Conservation (phyloP, 2,888 invertebrate species). For the Leptopilina drosophilae region DNA sequence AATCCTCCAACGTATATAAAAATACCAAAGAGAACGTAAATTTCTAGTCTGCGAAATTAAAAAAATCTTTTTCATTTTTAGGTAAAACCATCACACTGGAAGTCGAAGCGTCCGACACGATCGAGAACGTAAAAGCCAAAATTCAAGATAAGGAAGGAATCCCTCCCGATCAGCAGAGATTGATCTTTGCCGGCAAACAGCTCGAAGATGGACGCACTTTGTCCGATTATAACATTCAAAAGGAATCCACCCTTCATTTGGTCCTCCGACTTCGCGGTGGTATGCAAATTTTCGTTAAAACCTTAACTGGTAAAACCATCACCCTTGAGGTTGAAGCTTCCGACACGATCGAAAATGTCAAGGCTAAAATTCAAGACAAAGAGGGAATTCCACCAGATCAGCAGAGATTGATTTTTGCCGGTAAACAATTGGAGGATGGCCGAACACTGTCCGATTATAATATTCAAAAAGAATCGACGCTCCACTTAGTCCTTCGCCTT, state of each 20-base stretch:
- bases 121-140: slow-evolving; percentile 63
- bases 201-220: slow-evolving; percentile 46
- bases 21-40: no score
- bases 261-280: slow-evolving; percentile 63
- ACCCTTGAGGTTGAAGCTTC: slow-evolving; percentile 65
- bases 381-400: slow-evolving; percentile 81
- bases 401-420: slow-evolving; percentile 94
- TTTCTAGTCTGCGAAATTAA: no score
- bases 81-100: slow-evolving; percentile 58
- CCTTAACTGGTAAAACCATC: slow-evolving; percentile 56
- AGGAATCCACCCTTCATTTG: slow-evolving; percentile 63
- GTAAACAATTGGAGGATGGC: slow-evolving; percentile 78
- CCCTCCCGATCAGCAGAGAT: slow-evolving; percentile 64
- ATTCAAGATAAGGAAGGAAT: slow-evolving; percentile 67
- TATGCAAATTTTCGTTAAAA: slow-evolving; percentile 41
- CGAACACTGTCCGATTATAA: slow-evolving; percentile 82
- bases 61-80: no score
- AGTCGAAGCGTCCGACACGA: slow-evolving; percentile 60
- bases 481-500: slow-evolving; percentile 11
- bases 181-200: slow-evolving; percentile 64
- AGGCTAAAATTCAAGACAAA: slow-evolving; percentile 5
- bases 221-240: slow-evolving; percentile 65
- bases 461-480: slow-evolving; percentile 84
- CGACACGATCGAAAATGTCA: slow-evolving; percentile 64
- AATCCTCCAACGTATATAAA: no score